Evolutionary conservation across 2,113 vertebrate genomes (phyloP), one percentile per base, ranked within the genome.

Genomic region (Vanacampus margaritifer): DNA sequence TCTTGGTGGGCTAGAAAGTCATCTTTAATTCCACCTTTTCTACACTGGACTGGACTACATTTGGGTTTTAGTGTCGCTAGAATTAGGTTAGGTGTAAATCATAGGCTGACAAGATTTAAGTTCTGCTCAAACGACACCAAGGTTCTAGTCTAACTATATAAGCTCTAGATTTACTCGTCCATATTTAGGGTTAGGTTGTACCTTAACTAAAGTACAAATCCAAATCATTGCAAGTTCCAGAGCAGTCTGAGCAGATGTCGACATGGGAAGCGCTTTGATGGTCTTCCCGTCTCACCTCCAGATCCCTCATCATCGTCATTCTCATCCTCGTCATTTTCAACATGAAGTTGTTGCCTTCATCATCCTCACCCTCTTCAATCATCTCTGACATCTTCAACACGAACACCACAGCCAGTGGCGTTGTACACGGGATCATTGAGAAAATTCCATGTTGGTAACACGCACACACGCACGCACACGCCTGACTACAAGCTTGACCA

Each of bases 241-340:
- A 5, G 23, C 51, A 6, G 51, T 53, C 23, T 23, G 50, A 53
- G 10, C 7, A n/a, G 21, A 50, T 6, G 50, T 24, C 50, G 2
- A 2, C 23, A 53, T 53, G 3, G 8, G 1, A 53, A 12, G 23
- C 0, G 11, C 21, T 21, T 5, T 23, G 17, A 51, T 12, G n/a
- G 1, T 32, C 14, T 57, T 8, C 60, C 9, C 13, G 12, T 76
- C 53, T 67, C 24, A 2, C 37, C 28, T 64, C 23, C 58, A 75
- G 72, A 78, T 23, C 28, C 70, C 43, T 21, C 13, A 10, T 68
- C 72, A 10, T 68, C 72, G 6, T 72, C 73, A 14, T 67, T 60
- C 16, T 65, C 69, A 28, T 14, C 1, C 16, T 56, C 12, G 12
- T 32, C 54, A 24, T 54, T 4, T 41, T 45, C 43, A 45, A 14